Percentiles rank a stretch among this genome's conserved stretches.
These are phyloP conservation scores for Pangasianodon hypophthalmus DNA, from an alignment of 2,113 vertebrate species.

Conservation along the genomic window DNA sequence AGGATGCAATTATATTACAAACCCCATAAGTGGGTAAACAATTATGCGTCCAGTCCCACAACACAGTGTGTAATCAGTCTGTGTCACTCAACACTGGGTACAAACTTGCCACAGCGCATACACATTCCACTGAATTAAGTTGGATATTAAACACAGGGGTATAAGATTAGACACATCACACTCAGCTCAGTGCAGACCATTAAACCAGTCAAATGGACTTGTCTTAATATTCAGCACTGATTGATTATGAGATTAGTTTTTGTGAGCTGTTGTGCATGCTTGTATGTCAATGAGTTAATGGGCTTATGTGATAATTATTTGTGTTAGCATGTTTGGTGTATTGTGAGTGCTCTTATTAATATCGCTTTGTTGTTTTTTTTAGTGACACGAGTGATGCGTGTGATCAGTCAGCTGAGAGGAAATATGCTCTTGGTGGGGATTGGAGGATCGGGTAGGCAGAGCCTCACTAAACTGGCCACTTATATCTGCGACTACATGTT, in stretches of 20 bases:
- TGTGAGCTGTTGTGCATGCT: conserved; percentile 24
- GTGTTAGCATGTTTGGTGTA: conserved; percentile 39
- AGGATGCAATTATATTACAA: conserved; percentile 47
- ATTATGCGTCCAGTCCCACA: conserved; percentile 45
- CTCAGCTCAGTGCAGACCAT: conserved; percentile 36
- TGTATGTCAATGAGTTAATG: conserved; percentile 43
- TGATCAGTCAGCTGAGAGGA: conserved; percentile 85
- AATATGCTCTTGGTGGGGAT: conserved; percentile 89
- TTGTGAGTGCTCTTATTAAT: conserved; percentile 23
- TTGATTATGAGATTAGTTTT: conserved; percentile 46
- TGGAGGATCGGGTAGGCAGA: conserved; percentile 85
- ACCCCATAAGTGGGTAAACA: conserved; percentile 50
- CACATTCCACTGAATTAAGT: conserved; percentile 14
- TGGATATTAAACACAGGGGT: conserved; percentile 15
- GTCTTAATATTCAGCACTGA: conserved; percentile 34
- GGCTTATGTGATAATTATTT: conserved; percentile 45
- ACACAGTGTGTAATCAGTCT: conserved; percentile 48
- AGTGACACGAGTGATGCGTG: conserved; percentile 82
- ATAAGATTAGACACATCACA: conserved; percentile 23
- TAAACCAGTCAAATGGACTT: conserved; percentile 30
- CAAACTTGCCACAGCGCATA: not conserved
- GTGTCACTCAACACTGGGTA: conserved; percentile 42
- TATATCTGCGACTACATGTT: conserved; percentile 82
- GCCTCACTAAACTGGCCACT: conserved; percentile 81
- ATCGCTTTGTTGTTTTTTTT: conserved; percentile 34